Evolutionary conservation across 2,888 invertebrate genomes (phyloP), one percentile per base, ranked within the genome.

Genomic region (Stramonita haemastoma): DNA sequence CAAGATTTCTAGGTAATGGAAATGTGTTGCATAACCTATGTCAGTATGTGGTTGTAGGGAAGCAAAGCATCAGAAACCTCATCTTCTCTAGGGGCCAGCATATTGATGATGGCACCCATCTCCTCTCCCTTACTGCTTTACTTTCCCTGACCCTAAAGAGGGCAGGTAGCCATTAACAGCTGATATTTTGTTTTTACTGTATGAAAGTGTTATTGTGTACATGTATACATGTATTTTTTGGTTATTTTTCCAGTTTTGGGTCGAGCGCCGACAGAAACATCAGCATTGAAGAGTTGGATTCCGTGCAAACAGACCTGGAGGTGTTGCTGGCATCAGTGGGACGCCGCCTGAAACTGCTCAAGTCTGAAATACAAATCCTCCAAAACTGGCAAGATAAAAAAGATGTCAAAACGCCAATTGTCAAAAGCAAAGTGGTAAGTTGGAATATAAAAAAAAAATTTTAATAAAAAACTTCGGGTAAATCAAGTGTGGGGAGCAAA

Each of bases 251-350:
- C 90, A 95, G 95, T 95, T 89, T 91, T 95, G 89, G 90, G 93
- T 4, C 90, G 95, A 89, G 97, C 97, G 66, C 96, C 97, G 2
- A 98, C 98, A 90, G 98, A 98, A 94, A 97, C 97, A 97, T 98
- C 91, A 97, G 97, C 32, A 97, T 98, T 97, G 98, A 99, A 93
- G 98, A 99, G 95, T 96, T 99, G 86, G 98, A 99, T 95, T 97
- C 97, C 1, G 96, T 99, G 19, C 99, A 99, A 95, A 96, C 97
- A 87, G 99, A 99, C 95, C 96, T 99, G 87, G 99, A 99, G 96
- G 97, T 97, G 36, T 96, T 99, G 87, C 96, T 99, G 46, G 98
- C 98, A 0, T 97, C 97, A 87, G 98, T 98, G 88, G 98, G 98
- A 0, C 97, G 98, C 29, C 97, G 98, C 89, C 97, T 97, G 92